Evolutionary conservation across 2,113 vertebrate genomes (phyloP), one percentile per base, ranked within the genome.

Genomic region (Seriola quinqueradiata): DNA sequence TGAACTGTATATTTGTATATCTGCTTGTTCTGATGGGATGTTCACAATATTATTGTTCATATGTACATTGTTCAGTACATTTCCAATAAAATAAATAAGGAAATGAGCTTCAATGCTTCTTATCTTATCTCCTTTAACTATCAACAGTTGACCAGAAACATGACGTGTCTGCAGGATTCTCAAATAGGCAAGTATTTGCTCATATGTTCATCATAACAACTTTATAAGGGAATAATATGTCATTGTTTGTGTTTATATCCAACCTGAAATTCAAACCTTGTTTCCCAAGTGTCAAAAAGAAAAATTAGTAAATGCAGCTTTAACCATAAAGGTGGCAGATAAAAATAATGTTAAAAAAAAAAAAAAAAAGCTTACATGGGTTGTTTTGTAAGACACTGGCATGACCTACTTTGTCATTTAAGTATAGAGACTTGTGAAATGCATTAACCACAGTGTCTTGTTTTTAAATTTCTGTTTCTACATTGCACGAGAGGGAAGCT

Each of bases 341-440:
- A 8, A 48, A 34, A n/a, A 58, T 25, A 25, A 25, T 25, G 25
- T 25, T 25, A 25, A 25, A 28, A 28, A 2, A 28, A 28, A 28
- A 28, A 28, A 28, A 50, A 67, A 54, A 68, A 70, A 19, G 8
- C 54, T 55, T 9, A 50, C 9, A 55, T 5, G 61, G 34, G 59
- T 8, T 78, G 65, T 83, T 73, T 83, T 82, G 63, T 50, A 70
- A 81, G 58, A 25, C 25, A 0, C 73, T 77, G 69, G 21, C 64
- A 50, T 64, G 82, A 84, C 77, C 87, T 79, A 73, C 54, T 79
- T 85, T 71, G 25, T 73, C 50, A 72, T 83, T 48, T 64, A 74
- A n/a, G 52, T 46, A 76, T 14, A n/a, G 75, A 87, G 78, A 82
- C 73, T 70, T 78, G 75, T 85, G 82, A 82, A 85, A 89, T 42